Percentiles rank a stretch among this genome's conserved stretches.
Evolutionary conservation across 2,888 invertebrate species (phyloP).

Genomic region (Dicyrtoma fusca): DNA sequence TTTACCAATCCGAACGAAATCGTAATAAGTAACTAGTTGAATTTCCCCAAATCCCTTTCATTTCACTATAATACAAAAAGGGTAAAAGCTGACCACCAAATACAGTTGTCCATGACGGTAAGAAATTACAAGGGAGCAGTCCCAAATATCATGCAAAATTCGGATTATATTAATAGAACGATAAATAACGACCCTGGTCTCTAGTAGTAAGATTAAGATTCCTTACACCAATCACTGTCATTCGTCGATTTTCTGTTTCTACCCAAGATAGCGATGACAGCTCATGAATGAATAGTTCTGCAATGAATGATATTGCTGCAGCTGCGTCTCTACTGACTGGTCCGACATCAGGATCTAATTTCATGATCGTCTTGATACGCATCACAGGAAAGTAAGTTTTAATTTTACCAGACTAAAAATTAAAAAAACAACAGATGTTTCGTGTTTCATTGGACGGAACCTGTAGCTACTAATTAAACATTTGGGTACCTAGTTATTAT

Average conservation of each 20-base stretch:
- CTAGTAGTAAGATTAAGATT: too few species aligned
- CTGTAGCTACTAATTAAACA: too few species aligned
- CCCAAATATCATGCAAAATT: neutral
- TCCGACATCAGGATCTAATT: constrained; percentile 25
- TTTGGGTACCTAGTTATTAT: too few species aligned
- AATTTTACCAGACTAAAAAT: constrained; percentile 5
- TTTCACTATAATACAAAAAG: too few species aligned
- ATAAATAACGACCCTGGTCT: neutral
- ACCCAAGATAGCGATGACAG: constrained; percentile 25
- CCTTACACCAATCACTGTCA: constrained; percentile 25
- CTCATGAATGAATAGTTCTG: constrained; percentile 31
- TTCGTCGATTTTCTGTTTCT: constrained; percentile 14
- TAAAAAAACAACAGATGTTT: too few species aligned
- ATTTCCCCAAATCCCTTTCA: too few species aligned
- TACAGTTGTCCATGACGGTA: too few species aligned
- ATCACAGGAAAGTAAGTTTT: constrained; percentile 23
- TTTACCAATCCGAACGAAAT: too few species aligned
- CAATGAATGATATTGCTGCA: constrained; percentile 28
- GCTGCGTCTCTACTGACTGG: constrained; percentile 28
- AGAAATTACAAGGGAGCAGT: too few species aligned
- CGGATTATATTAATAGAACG: neutral
- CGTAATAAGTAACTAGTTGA: too few species aligned
- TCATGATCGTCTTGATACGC: constrained; percentile 36
- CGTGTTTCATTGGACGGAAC: too few species aligned
- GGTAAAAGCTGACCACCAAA: too few species aligned